phyloP scores from a whole-genome alignment of 2,888 invertebrate species.

The Tetragonisca angustula region DNA sequence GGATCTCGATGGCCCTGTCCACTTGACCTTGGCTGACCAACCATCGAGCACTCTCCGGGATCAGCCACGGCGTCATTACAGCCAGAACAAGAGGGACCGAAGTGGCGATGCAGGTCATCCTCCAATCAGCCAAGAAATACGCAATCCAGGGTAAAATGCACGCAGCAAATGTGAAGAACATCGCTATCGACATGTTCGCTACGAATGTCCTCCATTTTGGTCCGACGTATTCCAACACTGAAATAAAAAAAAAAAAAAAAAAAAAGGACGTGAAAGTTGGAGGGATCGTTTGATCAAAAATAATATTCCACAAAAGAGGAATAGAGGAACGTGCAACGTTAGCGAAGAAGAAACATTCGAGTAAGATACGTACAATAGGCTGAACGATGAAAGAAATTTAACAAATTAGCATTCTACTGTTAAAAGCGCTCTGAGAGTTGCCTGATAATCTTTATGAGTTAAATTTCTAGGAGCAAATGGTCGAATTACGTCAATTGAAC shows the following conservation, averaged over 20 bases:
- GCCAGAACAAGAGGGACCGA: conserved; percentile 91
- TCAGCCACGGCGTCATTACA: conserved; percentile 90
- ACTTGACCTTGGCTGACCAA: conserved; percentile 93
- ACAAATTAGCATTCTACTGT: neutral
- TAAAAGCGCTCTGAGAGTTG: neutral
- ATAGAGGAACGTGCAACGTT: neutral
- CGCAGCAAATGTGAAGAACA: conserved; percentile 94
- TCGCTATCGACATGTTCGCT: conserved; percentile 95
- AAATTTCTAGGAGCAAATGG: neutral
- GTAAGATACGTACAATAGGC: neutral
- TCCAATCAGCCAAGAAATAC: conserved; percentile 92
- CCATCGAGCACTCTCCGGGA: conserved; percentile 96
- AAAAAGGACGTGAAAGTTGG: neutral
- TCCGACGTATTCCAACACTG: conserved; percentile 94
- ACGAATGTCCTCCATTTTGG: conserved; percentile 96
- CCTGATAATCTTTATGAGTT: neutral
- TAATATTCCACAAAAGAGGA: neutral
- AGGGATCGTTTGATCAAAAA: neutral
- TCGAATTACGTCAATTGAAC: neutral
- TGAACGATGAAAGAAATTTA: neutral
- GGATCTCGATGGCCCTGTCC: conserved; percentile 91
- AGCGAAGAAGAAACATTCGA: neutral
- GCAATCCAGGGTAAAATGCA: conserved; percentile 94
- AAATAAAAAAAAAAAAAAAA: neutral
- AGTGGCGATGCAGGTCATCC: conserved; percentile 90